Conservation (phyloP, 2,797 vertebrate species). For the Lagocephalus sceleratus region DNA sequence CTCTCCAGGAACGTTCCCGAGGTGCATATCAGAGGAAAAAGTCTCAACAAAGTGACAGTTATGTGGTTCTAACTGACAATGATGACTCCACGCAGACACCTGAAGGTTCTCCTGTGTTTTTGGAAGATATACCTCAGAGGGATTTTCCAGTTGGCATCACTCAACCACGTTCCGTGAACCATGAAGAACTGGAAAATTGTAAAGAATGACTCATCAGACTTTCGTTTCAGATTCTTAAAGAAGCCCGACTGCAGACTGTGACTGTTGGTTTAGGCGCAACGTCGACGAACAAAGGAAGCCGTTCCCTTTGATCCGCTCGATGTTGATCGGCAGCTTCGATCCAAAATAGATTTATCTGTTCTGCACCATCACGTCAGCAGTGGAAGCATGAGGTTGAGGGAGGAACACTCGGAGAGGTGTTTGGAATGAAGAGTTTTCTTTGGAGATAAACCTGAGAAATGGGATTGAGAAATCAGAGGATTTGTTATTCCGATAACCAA, state of each 20-base stretch:
- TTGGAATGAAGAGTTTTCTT: no score
- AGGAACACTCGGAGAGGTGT: no score
- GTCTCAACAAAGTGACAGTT: neutral
- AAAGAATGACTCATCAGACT: neutral
- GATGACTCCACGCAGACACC: neutral
- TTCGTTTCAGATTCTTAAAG: neutral
- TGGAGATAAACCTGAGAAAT: no score
- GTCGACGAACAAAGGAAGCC: no score
- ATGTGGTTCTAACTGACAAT: neutral
- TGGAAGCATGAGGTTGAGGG: no score
- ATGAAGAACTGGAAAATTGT: neutral
- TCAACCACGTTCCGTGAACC: neutral
- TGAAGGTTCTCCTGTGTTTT: neutral
- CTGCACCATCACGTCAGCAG: no score
- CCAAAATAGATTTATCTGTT: no score
- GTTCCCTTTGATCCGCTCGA: no score
- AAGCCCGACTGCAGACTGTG: neutral
- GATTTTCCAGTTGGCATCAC: no score
- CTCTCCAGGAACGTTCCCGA: neutral
- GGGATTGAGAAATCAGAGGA: slow-evolving; percentile 6
- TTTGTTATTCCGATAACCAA: slow-evolving; percentile 15
- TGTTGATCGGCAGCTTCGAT: no score
- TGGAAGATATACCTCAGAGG: no score
- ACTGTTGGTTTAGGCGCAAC: no score
- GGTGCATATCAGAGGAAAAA: neutral